Conservation (phyloP, 2,113 vertebrate genomes). For the Lichenostomus cassidix region DNA sequence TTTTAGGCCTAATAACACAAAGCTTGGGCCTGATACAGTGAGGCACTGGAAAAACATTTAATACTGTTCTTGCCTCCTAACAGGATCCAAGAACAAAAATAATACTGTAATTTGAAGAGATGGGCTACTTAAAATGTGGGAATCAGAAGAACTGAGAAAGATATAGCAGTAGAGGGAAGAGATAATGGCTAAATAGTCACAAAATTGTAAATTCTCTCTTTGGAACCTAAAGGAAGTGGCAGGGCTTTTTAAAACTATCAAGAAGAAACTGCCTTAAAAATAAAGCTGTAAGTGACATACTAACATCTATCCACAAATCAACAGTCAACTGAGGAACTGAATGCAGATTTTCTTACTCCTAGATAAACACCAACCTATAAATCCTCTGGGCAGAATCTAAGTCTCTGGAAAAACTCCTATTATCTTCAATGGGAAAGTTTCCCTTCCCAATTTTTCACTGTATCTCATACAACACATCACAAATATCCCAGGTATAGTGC, state of each 20-base stretch:
- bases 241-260: not conserved
- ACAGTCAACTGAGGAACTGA: not conserved
- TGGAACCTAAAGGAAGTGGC: not conserved
- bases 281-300: not conserved
- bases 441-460: not conserved
- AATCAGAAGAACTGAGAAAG: not conserved
- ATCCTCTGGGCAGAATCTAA: not conserved
- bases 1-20: not conserved
- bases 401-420: not conserved
- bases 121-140: not conserved
- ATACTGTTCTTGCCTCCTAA: not conserved
- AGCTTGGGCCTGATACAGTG: not conserved
- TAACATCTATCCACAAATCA: not conserved
- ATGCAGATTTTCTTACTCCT: not conserved
- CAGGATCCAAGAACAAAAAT: not conserved
- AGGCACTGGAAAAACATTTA: not conserved
- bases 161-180: not conserved
- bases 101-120: not conserved
- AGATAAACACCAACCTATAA: not conserved
- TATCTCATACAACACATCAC: not conserved
- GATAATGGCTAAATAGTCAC: not conserved
- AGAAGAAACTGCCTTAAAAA: not conserved
- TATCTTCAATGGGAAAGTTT: not conserved
- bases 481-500: not conserved
- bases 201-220: not conserved